Evolutionary conservation across 2,888 invertebrate species (phyloP), one percentile per base, ranked within the genome.

Genomic region (Hydrotaea cyrtoneurina): DNA sequence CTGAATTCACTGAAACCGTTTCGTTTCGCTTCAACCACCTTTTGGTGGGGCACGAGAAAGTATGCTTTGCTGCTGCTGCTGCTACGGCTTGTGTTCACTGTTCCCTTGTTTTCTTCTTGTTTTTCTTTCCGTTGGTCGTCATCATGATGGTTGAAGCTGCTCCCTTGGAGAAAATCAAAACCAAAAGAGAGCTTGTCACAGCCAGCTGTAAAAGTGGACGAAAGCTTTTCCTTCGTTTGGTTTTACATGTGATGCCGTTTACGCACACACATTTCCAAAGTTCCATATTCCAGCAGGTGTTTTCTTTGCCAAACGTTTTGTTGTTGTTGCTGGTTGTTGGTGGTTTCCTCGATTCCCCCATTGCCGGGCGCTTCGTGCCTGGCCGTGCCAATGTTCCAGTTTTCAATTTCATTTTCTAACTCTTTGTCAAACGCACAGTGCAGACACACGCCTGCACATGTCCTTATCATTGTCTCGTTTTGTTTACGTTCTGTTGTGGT

Each of bases 1-100:
- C 91, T 91, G 90, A 91, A 82, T 82, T 85, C 76, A 75, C 55
- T 78, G 74, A 82, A 75, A 64, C 59, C 62, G 74, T 78, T 76
- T 66, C 75, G 59, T 80, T 83, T 81, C 62, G 55, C 66, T 86
- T 82, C 78, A 82, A 80, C 83, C 81, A 83, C 79, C 81, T 84
- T 77, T 62, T 31, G 31, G 66, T 76, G 80, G 71, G 57, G 43
- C 74, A 43, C 59, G 36, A 55, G n/a, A 31, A 23, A 36, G 21
- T 46, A 8, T 36, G 21, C 36, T n/a, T 57, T 59, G 21, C 53
- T 23, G 43, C 13, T 66, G 11, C 62, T n/a, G 31, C 31, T 23
- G 69, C 46, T 39, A 39, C 17, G 0, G 21, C 23, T 4, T 19
- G 31, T 31, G 31, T 31, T 10, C 66, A 5, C 11, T 7, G 13